phyloP scores from a whole-genome alignment of 2,888 invertebrate genomes.

The Hanleya hanleyi region DNA sequence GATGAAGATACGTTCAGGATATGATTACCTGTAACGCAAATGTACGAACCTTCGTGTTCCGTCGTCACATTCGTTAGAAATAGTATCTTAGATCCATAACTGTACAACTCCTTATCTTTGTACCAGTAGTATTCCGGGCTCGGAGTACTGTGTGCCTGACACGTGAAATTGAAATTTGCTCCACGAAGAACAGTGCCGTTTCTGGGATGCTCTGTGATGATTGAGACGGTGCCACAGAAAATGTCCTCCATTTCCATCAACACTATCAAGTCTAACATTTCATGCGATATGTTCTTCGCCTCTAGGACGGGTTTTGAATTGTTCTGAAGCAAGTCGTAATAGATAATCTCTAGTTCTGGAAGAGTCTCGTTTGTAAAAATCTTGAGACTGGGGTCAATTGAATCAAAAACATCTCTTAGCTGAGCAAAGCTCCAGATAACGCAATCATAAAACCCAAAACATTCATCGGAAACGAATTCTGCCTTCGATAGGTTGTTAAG shows the following conservation, averaged over 20 bases:
- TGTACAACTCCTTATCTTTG: too few relatives aligned
- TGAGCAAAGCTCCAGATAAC: neutral
- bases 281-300: too few relatives aligned
- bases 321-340: neutral
- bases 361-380: neutral
- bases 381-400: neutral
- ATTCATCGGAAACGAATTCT: neutral
- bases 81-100: too few relatives aligned
- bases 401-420: neutral
- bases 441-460: neutral
- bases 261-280: neutral
- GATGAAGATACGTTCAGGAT: too few relatives aligned
- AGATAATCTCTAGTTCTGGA: neutral
- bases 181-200: neutral
- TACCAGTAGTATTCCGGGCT: neutral
- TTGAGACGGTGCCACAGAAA: neutral
- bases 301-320: neutral
- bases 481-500: neutral
- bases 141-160: neutral
- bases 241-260: neutral
- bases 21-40: too few relatives aligned
- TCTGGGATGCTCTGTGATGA: neutral
- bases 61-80: too few relatives aligned
- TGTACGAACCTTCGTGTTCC: too few relatives aligned
- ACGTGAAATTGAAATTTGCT: neutral